Conservation (phyloP, 2,888 invertebrate genomes). For the Philonicus albiceps region DNA sequence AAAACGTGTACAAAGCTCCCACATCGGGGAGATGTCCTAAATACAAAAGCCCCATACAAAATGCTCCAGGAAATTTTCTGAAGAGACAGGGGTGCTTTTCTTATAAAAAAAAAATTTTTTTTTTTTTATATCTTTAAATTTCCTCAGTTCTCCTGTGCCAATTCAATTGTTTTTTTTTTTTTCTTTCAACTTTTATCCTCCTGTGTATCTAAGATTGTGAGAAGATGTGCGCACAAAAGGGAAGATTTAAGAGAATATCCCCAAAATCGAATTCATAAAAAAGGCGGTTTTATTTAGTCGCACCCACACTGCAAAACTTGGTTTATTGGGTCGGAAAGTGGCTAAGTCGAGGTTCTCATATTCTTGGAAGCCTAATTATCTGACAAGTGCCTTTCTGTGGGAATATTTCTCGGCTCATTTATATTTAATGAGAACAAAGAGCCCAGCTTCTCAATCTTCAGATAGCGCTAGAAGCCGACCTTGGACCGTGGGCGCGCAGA, state of each 20-base stretch:
- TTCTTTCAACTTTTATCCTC: not conserved
- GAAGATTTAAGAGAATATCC: not conserved
- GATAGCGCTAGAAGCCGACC: not conserved
- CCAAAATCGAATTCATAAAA: not conserved
- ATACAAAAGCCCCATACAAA: not conserved
- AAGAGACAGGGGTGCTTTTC: not conserved
- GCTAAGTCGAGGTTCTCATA: not conserved
- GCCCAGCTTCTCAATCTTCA: not conserved
- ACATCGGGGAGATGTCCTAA: not conserved
- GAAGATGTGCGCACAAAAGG: not conserved
- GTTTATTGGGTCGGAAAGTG: not conserved
- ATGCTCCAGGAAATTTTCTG: not conserved
- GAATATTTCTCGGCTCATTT: constrained; percentile 17
- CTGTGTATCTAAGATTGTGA: not conserved
- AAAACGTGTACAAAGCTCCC: constrained; percentile 21
- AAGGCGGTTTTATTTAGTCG: not conserved
- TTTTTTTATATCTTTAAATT: not conserved
- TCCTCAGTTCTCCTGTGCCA: not conserved
- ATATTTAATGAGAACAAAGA: constrained; percentile 4
- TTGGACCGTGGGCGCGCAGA: not conserved
- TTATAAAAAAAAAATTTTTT: not conserved
- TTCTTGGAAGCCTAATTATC: constrained; percentile 5
- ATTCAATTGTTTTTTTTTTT: not conserved
- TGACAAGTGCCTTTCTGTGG: constrained; percentile 14
- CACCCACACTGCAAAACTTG: not conserved